Conservation (phyloP, 1,140 invertebrate species). For the Kradibia gibbosae region DNA sequence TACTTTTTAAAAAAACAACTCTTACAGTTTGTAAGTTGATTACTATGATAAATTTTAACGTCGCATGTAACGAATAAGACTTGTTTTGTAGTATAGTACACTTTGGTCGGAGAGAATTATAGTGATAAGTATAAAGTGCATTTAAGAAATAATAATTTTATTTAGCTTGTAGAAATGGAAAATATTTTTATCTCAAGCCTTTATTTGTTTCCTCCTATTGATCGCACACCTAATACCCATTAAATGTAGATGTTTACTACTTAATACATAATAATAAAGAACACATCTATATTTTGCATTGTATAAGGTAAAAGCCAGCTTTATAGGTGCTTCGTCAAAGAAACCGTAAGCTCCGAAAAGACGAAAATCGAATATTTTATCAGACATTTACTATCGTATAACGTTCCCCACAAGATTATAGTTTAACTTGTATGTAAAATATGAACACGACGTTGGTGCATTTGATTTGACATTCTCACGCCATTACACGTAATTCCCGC, state of each 20-base stretch:
- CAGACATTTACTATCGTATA: not conserved
- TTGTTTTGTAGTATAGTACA: not conserved
- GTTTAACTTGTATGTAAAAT: not conserved
- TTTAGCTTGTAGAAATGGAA: too few species aligned
- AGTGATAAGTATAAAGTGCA: not conserved
- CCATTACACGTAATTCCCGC: slow-evolving; percentile 4
- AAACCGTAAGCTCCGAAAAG: not conserved
- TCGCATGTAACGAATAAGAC: not conserved
- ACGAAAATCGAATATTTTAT: not conserved
- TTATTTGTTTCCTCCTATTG: too few species aligned
- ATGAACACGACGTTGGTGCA: not conserved
- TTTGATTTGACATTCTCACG: slow-evolving; percentile 41
- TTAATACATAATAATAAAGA: too few species aligned
- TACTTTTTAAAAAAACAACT: not conserved
- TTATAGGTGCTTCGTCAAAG: too few species aligned
- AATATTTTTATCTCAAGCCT: too few species aligned
- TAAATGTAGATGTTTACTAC: too few species aligned
- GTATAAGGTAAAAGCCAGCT: too few species aligned
- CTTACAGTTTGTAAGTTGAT: not conserved
- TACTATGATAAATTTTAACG: not conserved
- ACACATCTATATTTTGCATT: too few species aligned
- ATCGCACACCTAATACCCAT: too few species aligned
- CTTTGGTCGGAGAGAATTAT: not conserved
- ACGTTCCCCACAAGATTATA: not conserved
- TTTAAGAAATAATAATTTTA: too few species aligned